Evolutionary conservation across 2,888 invertebrate genomes (phyloP), one percentile per base, ranked within the genome.

Genomic region (Cacoxenus indagator): DNA sequence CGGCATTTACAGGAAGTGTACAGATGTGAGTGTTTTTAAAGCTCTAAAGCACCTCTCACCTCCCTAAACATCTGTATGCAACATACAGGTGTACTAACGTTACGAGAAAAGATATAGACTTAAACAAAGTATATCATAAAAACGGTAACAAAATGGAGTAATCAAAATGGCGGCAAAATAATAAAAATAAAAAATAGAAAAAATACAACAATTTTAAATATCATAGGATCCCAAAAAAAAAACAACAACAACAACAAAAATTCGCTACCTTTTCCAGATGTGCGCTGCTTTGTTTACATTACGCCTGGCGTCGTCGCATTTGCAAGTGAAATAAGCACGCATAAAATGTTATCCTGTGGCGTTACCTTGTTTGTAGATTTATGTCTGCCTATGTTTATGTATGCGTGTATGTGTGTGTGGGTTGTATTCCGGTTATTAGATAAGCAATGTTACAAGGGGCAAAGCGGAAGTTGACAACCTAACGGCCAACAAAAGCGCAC

Each of bases 241-340:
- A 31, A 31, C 9, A 0, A 8, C 5, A 31, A 9, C 31, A 9
- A 31, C 5, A 31, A 8, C 5, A 61, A 29, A n/a, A 43, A 14
- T 54, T 54, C 57, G 64, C 62, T 67, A 48, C 14, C 5, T 48
- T 48, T 48, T 48, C 6, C 48, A 11, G 48, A 5, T 4, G 6
- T 6, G 19, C 17, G 48, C 14, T 45, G n/a, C 46, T n/a, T 27
- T 64, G n/a, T 46, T 64, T 64, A 46, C 37, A 8, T 27, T 1
- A 14, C 9, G 14, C 11, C n/a, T 19, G 43, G n/a, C 14, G 61
- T 14, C 24, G 67, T 48, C 48, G 48, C 59, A 46, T 67, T 67
- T 37, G 31, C 66, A 68, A 74, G 75, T 75, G 77, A 75, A 81
- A 80, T 80, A 79, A 81, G 77, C 77, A 72, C 76, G 74, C 79